These are phyloP conservation scores for Danaus chrysippus DNA, from an alignment of 2,888 invertebrate species.

Conservation along the genomic window DNA sequence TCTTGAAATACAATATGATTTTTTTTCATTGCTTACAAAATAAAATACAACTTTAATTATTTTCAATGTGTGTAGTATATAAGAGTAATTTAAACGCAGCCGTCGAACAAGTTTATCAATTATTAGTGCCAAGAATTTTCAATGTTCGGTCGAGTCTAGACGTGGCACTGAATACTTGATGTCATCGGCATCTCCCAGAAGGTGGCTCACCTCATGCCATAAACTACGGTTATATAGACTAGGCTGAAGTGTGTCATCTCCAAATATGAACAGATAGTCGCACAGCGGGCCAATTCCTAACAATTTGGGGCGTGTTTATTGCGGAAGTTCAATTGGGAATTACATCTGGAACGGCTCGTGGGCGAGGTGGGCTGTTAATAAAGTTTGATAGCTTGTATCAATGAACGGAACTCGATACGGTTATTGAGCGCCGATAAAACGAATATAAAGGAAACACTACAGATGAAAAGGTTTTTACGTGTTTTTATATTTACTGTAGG, in stretches of 20 bases:
- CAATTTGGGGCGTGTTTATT: constrained; percentile 26
- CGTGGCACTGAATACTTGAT: constrained; percentile 18
- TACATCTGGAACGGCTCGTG: constrained; percentile 10
- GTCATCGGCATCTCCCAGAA: background rate
- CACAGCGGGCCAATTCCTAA: constrained; percentile 14
- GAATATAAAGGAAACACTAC: background rate
- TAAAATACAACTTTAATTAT: too few species aligned
- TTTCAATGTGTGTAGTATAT: too few species aligned
- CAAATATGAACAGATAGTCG: constrained; percentile 22
- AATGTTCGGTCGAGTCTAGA: constrained; percentile 3
- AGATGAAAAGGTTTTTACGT: background rate
- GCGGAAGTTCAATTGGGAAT: constrained; percentile 28
- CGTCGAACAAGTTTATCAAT: too few species aligned
- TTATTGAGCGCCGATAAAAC: background rate
- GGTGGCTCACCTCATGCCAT: constrained; percentile 7
- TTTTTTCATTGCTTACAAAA: too few species aligned
- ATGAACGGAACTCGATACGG: background rate
- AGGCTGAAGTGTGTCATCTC: constrained; percentile 17
- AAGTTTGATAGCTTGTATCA: constrained; percentile 6
- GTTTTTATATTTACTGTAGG: background rate
- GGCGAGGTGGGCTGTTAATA: constrained; percentile 1
- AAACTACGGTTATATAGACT: constrained; percentile 10
- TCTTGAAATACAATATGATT: too few species aligned
- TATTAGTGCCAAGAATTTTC: constrained; percentile 12
- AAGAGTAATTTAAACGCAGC: too few species aligned